Evolutionary conservation across 2,888 invertebrate genomes (phyloP), one percentile per base, ranked within the genome.

Genomic region (Drosophila mettleri): DNA sequence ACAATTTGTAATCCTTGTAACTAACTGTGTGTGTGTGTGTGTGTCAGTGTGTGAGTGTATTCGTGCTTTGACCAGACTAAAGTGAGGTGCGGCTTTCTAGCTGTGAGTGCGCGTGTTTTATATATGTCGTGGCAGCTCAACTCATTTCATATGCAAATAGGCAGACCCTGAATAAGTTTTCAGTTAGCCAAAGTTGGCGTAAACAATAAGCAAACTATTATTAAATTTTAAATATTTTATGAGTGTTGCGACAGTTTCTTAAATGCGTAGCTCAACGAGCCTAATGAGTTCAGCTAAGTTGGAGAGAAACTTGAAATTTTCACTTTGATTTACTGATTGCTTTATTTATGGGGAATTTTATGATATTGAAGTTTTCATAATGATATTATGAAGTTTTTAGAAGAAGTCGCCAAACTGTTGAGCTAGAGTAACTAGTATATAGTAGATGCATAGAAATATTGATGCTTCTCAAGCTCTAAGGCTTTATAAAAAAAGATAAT

Each of bases 1-100:
- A 62, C 62, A 71, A 74, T 74, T 74, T 71, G 74, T 76, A 66
- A 70, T 38, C 69, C 80, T 76, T 55, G 41, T 51, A 38, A 53
- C 34, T 48, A 33, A 24, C 66, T 53, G 6, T 7, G 39, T 9
- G n/a, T 38, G 33, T 8, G 24, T 39, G 20, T 48, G 20, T 24
- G 46, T n/a, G 49, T 58, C n/a, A n/a, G 57, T 20, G 29, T n/a
- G 33, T 69, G n/a, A 38, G 27, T 1, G 20, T 63, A 22, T 55
- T 18, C 36, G 51, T 34, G 63, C 51, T 68, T 2, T 12, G 71
- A 69, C 53, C 57, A 58, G 69, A 31, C 53, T 72, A 62, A 43
- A 54, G 33, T 34, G 33, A 53, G 60, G 73, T 70, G 70, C 55
- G 24, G 9, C 46, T 49, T 55, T 53, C 53, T 46, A 46, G 51